phyloP scores from a whole-genome alignment of 2,888 invertebrate genomes.

The Leptinotarsa rubiginosa region DNA sequence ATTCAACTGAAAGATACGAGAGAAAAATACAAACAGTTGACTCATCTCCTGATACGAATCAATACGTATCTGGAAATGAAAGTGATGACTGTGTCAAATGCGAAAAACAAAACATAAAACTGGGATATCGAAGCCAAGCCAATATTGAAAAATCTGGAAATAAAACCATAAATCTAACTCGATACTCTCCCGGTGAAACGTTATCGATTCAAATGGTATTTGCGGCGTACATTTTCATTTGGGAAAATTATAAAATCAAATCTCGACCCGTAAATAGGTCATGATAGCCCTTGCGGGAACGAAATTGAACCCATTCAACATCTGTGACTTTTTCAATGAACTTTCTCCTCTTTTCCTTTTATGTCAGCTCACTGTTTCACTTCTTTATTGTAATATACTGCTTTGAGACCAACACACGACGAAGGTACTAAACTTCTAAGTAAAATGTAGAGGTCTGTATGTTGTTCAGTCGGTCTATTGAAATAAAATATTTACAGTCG shows the following conservation, averaged over 20 bases:
- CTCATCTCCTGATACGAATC: slow-evolving; percentile 2
- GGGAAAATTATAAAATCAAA: slow-evolving; percentile 15
- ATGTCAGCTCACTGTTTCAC: slow-evolving; percentile 7
- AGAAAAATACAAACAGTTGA: background rate
- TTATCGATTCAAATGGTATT: slow-evolving; percentile 8
- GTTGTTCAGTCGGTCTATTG: slow-evolving; percentile 23
- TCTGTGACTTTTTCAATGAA: slow-evolving; percentile 14
- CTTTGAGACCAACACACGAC: slow-evolving; percentile 17
- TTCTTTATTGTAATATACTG: slow-evolving; percentile 18
- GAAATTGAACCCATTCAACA: slow-evolving; percentile 19
- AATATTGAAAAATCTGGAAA: slow-evolving; percentile 13
- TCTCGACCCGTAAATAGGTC: slow-evolving; percentile 3
- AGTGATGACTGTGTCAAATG: slow-evolving; percentile 7
- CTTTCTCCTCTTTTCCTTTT: slow-evolving; percentile 7
- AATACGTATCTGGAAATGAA: slow-evolving; percentile 9
- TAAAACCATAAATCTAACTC: slow-evolving; percentile 10
- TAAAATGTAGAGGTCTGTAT: slow-evolving; percentile 21
- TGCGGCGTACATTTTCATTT: slow-evolving; percentile 10
- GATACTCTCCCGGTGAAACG: background rate
- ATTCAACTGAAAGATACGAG: no score
- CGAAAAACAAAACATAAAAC: slow-evolving; percentile 11
- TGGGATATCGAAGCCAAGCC: background rate
- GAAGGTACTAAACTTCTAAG: slow-evolving; percentile 26
- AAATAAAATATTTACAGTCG: slow-evolving; percentile 26
- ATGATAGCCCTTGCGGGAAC: slow-evolving; percentile 18